phyloP scores from a whole-genome alignment of 2,113 vertebrate species.

The Lagopus muta region DNA sequence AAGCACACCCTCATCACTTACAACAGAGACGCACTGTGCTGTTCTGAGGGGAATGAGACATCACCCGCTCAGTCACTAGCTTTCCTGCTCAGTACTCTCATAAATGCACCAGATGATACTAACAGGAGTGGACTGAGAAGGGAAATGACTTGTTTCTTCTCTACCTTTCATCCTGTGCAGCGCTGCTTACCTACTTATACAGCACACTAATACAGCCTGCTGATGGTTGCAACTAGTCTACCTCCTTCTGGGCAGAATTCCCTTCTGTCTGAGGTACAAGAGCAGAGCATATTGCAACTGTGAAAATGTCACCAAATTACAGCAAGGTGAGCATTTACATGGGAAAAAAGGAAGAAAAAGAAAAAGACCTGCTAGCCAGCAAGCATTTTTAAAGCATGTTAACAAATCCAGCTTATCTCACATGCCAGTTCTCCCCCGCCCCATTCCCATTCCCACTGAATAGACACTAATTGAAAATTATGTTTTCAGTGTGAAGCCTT shows the following conservation, averaged over 20 bases:
- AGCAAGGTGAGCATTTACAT: conserved; percentile 48
- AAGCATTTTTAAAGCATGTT: conserved; percentile 54
- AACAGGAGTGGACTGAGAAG: background rate
- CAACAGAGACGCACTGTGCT: background rate
- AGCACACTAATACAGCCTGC: background rate
- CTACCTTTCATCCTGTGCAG: background rate
- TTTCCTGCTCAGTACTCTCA: background rate
- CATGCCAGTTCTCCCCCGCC: conserved; percentile 47
- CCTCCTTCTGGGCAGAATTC: conserved; percentile 39
- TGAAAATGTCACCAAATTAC: conserved; percentile 47
- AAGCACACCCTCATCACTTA: background rate
- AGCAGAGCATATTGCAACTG: background rate
- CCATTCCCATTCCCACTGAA: conserved; percentile 68
- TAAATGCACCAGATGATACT: background rate
- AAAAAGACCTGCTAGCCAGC: conserved; percentile 35
- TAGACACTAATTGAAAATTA: conserved; percentile 80
- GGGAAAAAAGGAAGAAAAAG: conserved; percentile 19
- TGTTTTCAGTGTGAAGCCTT: conserved; percentile 75
- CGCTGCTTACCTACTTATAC: background rate
- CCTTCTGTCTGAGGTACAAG: background rate
- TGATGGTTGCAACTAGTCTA: background rate
- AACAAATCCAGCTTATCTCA: conserved; percentile 62
- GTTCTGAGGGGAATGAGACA: background rate
- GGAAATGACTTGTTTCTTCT: background rate
- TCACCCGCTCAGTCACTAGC: background rate